Base-by-base conservation (phyloP, 1,140 invertebrate genomes). In the Venturia canescens region DNA sequence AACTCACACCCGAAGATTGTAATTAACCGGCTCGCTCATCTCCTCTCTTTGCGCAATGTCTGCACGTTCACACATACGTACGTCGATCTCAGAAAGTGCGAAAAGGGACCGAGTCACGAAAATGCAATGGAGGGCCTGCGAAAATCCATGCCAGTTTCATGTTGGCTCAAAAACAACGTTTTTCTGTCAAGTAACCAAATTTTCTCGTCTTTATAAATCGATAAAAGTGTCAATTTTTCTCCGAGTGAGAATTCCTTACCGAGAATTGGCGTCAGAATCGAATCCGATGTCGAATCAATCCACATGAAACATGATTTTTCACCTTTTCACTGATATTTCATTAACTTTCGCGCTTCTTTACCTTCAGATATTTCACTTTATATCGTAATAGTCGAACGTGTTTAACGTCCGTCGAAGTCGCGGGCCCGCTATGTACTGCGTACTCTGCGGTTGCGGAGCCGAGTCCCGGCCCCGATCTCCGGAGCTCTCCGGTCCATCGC, bases 401-500 rank as follows among this genome's bases (percentile, higher is more conserved):
- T 66, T 57, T 77, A 77, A 77, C 57, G 75, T 77, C 75, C 75
- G 75, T 77, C 75, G 75, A 77, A 44, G 75, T 66, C 57, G 75
- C 75, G 75, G 60, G 75, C 75, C 75, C 75, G 66, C 75, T 77
- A 77, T 77, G 75, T 77, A 77, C 75, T 77, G 75, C 75, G 75
- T 77, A 66, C 75, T 60, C 75, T 57, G 75, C 75, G 75, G n/a
- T 44, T 57, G 75, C 74, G 74, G 74, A 53, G 16, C 74, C 31
- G 78, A 67, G 53, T 63, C 67, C 66, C 69, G 31, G 70, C 57
- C 75, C 83, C 79, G 50, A 76, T 79, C 80, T 44, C 78, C 48
- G 63, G 78, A 81, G 85, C 82, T 83, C 82, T 74, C 71, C 71
- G 79, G 83, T 70, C 48, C 79, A 69, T 44, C 79, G 44, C 74